phyloP scores from a whole-genome alignment of 1,140 invertebrate genomes.

The Uloborus diversus region DNA sequence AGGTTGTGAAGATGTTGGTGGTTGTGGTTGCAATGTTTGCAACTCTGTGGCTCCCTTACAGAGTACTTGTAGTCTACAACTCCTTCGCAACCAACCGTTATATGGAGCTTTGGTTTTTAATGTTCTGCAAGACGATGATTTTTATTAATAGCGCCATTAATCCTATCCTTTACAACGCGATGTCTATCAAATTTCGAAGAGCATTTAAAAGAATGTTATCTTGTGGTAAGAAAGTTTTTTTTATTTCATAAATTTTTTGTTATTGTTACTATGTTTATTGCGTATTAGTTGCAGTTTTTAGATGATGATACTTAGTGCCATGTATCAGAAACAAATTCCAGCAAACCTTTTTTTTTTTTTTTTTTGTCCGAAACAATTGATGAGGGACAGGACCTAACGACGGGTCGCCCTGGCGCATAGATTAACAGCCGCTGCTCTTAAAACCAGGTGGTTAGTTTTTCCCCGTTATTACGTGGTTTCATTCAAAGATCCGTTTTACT shows the following conservation, averaged over 20 bases:
- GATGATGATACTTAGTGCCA: too few relatives aligned
- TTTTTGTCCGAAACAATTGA: background rate
- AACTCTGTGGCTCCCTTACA: constrained; percentile 73
- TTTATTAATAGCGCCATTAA: constrained; percentile 71
- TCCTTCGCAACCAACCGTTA: constrained; percentile 69
- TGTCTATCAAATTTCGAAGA: constrained; percentile 59
- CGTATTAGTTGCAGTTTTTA: too few relatives aligned
- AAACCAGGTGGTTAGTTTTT: background rate
- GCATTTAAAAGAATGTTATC: constrained; percentile 58
- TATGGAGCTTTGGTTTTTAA: constrained; percentile 73
- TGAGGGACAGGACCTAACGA: background rate
- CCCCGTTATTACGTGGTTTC: background rate
- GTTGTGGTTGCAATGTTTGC: constrained; percentile 73
- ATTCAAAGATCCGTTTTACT: background rate
- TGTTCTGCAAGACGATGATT: constrained; percentile 73
- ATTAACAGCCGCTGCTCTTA: too few relatives aligned
- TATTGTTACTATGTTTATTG: too few relatives aligned
- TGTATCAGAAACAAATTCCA: too few relatives aligned
- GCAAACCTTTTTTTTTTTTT: too few relatives aligned
- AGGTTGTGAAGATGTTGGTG: constrained; percentile 75
- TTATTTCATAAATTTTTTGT: background rate
- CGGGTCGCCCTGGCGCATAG: background rate
- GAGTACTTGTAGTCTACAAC: constrained; percentile 74
- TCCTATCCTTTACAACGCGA: constrained; percentile 60
- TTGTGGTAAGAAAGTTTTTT: constrained; percentile 39